A percentile compares a stretch with the other conserved stretches of the same genome.
Conservation (phyloP, 2,888 invertebrate species). For the Eulithis prunata region DNA sequence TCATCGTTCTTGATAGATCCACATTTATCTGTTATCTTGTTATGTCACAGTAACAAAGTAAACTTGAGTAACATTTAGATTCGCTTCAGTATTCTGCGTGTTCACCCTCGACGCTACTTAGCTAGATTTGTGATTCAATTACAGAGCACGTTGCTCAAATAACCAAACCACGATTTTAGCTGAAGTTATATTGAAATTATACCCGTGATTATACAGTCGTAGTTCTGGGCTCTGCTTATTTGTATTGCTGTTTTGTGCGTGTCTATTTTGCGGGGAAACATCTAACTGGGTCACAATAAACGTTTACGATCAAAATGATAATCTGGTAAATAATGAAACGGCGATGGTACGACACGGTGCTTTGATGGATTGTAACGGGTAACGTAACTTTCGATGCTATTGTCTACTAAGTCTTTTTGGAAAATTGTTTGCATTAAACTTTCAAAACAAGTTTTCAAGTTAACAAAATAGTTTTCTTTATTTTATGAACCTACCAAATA, state of each 20-base stretch:
- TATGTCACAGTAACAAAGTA: slow-evolving; percentile 15
- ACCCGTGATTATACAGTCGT: slow-evolving; percentile 34
- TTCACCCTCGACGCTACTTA: slow-evolving; percentile 19
- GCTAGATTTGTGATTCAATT: slow-evolving; percentile 24
- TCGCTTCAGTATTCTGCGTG: slow-evolving; percentile 29
- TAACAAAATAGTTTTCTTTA: no score
- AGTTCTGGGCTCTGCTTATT: slow-evolving; percentile 32
- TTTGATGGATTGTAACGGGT: slow-evolving; percentile 40
- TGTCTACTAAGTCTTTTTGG: slow-evolving; percentile 10
- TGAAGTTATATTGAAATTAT: slow-evolving; percentile 34
- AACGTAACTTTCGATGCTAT: slow-evolving; percentile 31
- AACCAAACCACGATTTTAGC: slow-evolving; percentile 18
- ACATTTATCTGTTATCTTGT: slow-evolving; percentile 13
- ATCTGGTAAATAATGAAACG: slow-evolving; percentile 66
- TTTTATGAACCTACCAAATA: no score
- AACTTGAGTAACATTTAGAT: slow-evolving; percentile 19
- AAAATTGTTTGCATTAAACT: background rate
- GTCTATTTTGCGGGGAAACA: slow-evolving; percentile 55
- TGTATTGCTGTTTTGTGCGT: slow-evolving; percentile 57
- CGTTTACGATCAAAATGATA: slow-evolving; percentile 72
- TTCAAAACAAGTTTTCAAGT: background rate
- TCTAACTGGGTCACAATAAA: slow-evolving; percentile 73
- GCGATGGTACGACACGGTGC: slow-evolving; percentile 52
- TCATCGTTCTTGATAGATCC: background rate
- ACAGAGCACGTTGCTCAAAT: slow-evolving; percentile 4